Base-by-base conservation (phyloP, 1,140 invertebrate genomes). In the Gryon sp. region DNA sequence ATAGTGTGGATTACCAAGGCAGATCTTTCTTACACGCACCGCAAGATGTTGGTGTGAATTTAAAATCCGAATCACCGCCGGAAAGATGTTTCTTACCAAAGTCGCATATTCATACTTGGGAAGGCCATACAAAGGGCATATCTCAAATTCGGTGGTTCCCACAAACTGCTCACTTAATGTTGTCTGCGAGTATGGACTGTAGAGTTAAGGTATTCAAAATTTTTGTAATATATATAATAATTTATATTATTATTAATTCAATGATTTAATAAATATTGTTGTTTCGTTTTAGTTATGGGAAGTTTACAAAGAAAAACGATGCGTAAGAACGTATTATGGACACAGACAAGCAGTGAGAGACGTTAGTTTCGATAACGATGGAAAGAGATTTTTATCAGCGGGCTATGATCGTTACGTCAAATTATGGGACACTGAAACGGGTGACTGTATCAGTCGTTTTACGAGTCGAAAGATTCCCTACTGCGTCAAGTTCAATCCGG, bases 341-440 rank as follows among this genome's bases (percentile, higher is more conserved):
- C 99, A 99, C 90, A 92, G 96, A 70, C 97, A 99, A 88, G 98
- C 98, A 26, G 98, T 99, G 0, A 89, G 98, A 60, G 99, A 99
- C 87, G 93, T 99, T 70, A 95, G 94, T 83, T 99, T 99, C 88
- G 99, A 99, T 84, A 99, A 99, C 84, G 91, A 91, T 60, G 99
- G 99, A 0, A 94, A 93, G 24, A 92, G 95, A 82, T 99, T 99
- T 86, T 88, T 99, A 9, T 98, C 97, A 12, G 97, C 97, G 65
- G 97, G 94, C 86, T 97, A 96, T 85, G 95, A 96, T 90, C 92
- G 96, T 26, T 98, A 96, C 82, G 96, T 99, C 45, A 99, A 99
- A 90, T 88, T 99, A 26, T 99, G 99, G 98, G 98, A 99, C 87
- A 99, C 98, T 0, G 99, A 99, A 90, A 99, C 96, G 43, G 97